Conservation (phyloP, 2,797 vertebrate species). For the Tamandua tetradactyla region DNA sequence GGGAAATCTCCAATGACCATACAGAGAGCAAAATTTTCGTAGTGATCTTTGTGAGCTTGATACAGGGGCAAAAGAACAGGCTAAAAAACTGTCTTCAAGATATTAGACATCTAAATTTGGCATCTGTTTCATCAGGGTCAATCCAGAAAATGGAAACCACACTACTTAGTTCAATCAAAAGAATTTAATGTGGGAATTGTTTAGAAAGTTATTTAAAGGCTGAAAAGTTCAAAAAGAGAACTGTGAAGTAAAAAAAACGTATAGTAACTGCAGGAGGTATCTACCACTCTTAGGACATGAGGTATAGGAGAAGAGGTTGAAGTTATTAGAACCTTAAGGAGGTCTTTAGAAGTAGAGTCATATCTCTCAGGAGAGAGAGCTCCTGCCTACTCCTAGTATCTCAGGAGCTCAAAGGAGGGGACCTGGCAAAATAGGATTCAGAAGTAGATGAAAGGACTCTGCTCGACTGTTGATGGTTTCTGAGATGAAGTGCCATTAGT, state of each 20-base stretch:
- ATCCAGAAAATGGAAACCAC: neutral
- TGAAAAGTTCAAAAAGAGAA: neutral
- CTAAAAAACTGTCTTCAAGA: neutral
- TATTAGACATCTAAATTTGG: neutral
- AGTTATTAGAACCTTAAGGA: neutral
- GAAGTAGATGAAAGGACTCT: neutral
- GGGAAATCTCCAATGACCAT: neutral
- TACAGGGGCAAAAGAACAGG: neutral
- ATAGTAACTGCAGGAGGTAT: neutral
- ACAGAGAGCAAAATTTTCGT: neutral
- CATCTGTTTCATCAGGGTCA: neutral
- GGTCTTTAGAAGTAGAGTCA: neutral
- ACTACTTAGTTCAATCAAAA: neutral
- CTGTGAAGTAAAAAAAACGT: neutral
- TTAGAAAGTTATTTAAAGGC: neutral
- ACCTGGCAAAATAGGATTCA: neutral
- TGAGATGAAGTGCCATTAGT: neutral
- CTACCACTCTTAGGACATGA: neutral
- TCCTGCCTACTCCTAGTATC: neutral
- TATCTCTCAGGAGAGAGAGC: neutral
- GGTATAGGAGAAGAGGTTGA: neutral
- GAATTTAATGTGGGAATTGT: constrained; percentile 1
- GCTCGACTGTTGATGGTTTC: neutral
- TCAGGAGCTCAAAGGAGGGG: neutral
- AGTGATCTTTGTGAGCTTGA: neutral